A percentile compares a stretch with the other conserved stretches of the same genome.
phyloP scores from a whole-genome alignment of 2,113 vertebrate genomes.

The Dromas ardeola region DNA sequence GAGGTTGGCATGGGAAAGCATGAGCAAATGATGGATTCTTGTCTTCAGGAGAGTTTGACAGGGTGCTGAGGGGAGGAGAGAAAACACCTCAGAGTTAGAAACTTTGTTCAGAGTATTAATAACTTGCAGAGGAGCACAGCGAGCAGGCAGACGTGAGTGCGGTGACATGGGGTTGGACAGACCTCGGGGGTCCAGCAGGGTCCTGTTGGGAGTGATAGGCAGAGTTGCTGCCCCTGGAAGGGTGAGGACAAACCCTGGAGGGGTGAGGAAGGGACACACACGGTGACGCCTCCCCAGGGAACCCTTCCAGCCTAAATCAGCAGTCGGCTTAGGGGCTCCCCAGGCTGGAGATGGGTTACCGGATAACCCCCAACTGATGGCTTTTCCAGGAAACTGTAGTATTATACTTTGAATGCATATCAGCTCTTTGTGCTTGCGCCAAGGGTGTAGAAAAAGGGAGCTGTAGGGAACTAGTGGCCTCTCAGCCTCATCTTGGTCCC shows the following conservation, averaged over 20 bases:
- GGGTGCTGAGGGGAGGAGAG: not conserved
- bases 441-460: not conserved
- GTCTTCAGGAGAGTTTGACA: not conserved
- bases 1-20: not conserved
- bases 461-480: not conserved
- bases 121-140: not conserved
- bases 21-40: not conserved
- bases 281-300: fast-evolving
- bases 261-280: not conserved
- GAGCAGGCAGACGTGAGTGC: not conserved
- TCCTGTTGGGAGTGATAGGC: not conserved
- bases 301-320: not conserved
- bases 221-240: not conserved
- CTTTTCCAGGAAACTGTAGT: not conserved
- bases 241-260: not conserved
- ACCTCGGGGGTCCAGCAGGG: not conserved
- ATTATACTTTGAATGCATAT: not conserved
- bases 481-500: not conserved
- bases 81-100: too few relatives aligned
- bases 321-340: not conserved
- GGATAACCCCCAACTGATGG: too few relatives aligned
- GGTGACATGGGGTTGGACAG: not conserved
- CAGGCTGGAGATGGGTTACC: not conserved
- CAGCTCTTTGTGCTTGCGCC: not conserved
- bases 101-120: not conserved